Percentiles rank a stretch among this genome's conserved stretches.
These are phyloP conservation scores for Megaceryle alcyon DNA, from an alignment of 2,797 vertebrate species.

Conservation along the genomic window DNA sequence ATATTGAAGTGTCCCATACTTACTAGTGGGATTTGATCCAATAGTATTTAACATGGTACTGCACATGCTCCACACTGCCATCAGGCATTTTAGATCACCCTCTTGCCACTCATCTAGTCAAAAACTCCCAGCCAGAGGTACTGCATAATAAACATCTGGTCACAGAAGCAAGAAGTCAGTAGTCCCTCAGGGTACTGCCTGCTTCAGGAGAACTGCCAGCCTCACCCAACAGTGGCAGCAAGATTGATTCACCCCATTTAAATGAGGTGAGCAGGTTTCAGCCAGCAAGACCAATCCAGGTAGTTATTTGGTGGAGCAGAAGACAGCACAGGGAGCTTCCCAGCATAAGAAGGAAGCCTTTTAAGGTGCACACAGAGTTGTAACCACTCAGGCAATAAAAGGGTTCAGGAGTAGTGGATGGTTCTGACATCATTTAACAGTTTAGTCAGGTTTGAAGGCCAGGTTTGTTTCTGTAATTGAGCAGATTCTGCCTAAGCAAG, in stretches of 20 bases:
- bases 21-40: neutral
- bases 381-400: neutral
- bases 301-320: neutral
- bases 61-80: rapidly evolving
- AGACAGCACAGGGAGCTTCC: neutral
- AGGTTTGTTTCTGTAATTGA: neutral
- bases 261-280: neutral
- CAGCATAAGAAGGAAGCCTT: neutral
- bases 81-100: neutral
- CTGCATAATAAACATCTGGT: neutral
- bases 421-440: neutral
- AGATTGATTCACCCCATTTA: neutral
- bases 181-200: rapidly evolving
- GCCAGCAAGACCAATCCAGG: neutral
- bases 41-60: neutral
- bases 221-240: neutral
- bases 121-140: neutral
- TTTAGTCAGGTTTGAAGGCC: neutral
- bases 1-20: too few relatives aligned
- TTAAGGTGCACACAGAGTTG: neutral
- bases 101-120: neutral
- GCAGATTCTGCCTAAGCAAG: neutral
- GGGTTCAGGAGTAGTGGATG: neutral
- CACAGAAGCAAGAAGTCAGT: neutral
- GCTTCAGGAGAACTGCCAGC: neutral